Conservation (phyloP, 2,113 vertebrate species). For the Equus przewalskii region DNA sequence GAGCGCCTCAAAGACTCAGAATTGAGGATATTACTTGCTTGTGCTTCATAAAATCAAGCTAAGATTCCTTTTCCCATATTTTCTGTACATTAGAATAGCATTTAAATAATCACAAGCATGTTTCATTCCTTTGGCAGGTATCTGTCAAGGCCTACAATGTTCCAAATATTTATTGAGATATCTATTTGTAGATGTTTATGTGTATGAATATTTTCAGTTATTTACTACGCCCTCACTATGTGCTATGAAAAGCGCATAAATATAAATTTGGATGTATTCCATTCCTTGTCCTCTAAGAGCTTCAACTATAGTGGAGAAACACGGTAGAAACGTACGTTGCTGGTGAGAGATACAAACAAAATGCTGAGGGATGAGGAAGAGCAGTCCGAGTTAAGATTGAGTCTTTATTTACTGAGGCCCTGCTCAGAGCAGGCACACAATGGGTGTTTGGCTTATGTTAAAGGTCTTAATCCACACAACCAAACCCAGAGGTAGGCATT, state of each 20-base stretch:
- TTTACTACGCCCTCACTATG: not conserved
- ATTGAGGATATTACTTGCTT: conserved; percentile 7
- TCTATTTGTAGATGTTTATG: not conserved
- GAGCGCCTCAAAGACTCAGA: not conserved
- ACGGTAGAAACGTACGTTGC: not conserved
- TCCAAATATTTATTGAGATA: not conserved
- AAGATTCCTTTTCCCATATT: not conserved
- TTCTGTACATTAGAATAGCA: not conserved
- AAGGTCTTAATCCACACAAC: not conserved
- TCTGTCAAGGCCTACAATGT: not conserved
- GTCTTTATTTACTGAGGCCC: not conserved
- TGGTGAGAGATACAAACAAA: not conserved
- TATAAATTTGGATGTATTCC: not conserved
- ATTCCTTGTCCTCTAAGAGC: not conserved
- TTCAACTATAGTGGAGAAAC: not conserved
- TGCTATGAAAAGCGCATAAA: not conserved
- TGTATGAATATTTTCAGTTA: not conserved
- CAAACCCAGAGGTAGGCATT: not conserved
- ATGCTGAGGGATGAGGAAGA: not conserved
- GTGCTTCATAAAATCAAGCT: not conserved
- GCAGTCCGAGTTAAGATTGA: not conserved
- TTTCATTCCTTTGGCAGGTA: not conserved
- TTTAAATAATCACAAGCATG: not conserved
- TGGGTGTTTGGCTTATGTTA: not conserved
- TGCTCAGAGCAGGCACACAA: not conserved